Evolutionary conservation across 2,113 vertebrate genomes (phyloP).

Genomic region (Lathamus discolor): DNA sequence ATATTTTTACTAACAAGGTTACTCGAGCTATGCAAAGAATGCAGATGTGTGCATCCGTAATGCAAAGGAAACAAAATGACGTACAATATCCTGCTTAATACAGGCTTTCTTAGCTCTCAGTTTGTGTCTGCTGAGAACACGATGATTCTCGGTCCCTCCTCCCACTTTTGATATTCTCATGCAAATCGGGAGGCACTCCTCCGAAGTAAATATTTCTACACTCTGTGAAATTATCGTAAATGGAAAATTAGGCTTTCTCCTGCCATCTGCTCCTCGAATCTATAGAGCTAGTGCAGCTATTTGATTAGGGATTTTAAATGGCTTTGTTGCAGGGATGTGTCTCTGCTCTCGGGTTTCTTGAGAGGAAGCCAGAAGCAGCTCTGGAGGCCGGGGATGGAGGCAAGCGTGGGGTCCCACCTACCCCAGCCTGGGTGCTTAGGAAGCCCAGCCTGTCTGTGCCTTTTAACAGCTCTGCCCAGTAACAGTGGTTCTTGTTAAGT

Average conservation of each 20-base stretch:
- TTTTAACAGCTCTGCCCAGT: background rate
- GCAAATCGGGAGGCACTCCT: conserved; percentile 29
- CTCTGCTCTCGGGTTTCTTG: background rate
- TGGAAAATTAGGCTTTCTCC: conserved; percentile 53
- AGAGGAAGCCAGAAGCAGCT: background rate
- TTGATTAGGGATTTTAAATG: conserved; percentile 37
- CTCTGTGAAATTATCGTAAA: conserved; percentile 40
- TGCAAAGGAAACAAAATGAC: background rate
- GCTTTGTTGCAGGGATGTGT: background rate
- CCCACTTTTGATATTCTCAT: conserved; percentile 14
- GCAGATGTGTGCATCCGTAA: background rate
- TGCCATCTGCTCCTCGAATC: conserved; percentile 46
- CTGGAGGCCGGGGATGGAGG: background rate
- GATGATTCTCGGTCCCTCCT: conserved; percentile 1
- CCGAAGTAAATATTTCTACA: conserved; percentile 52
- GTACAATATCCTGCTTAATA: background rate
- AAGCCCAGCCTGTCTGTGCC: background rate
- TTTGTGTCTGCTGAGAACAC: background rate
- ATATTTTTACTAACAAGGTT: background rate
- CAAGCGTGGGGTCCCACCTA: rapidly evolving
- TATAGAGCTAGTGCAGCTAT: conserved; percentile 1
- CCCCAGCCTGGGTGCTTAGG: background rate
- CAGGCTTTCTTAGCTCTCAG: background rate
- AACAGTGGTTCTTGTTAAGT: conserved; percentile 28
- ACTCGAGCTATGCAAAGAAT: background rate